Base-by-base conservation (phyloP, 2,888 invertebrate species). In the Catocala sponsa region DNA sequence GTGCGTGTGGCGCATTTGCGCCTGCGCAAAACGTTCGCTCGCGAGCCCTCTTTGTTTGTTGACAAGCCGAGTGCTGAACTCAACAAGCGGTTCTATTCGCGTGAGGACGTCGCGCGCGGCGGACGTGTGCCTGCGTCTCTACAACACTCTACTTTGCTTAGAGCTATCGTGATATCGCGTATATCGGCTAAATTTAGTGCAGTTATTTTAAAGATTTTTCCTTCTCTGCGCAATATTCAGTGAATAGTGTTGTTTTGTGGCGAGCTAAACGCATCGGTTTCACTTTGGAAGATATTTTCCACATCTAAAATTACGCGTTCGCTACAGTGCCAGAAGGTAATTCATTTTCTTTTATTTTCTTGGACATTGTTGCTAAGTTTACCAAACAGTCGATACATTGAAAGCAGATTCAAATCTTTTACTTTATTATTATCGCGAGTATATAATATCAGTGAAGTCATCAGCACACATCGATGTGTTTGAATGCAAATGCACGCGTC, bases 21-120 rank as follows among this genome's bases (percentile, higher is more conserved):
- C 89, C 84, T 90, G 91, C 90, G 90, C 89, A 82, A 72, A 82
- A 81, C 83, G 81, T 76, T 72, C 79, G 78, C 84, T 38, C 35
- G 35, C 35, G 35, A 88, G 89, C 89, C 87, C 88, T 91, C 93
- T 93, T 92, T 93, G 93, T 93, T 93, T 93, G 93, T 93, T 93
- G 93, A 93, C 93, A 93, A 93, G 92, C 92, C 75, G 80, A 79
- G 77, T 79, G 73, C 70, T 79, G 81, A 81, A 80, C 83, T 82
- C 83, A 81, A 82, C 84, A 83, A 83, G 79, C 84, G 76, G 80
- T 79, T 80, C 80, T 81, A 83, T 87, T 86, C 85, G 86, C 86
- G 87, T 80, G 78, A 78, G 72, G 85, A 83, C 84, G 85, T 79
- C 80, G 84, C 76, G 81, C 84, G 83, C 72, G 81, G 47, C 84